phyloP scores from a whole-genome alignment of 2,888 invertebrate genomes.

The Amitus sp. region DNA sequence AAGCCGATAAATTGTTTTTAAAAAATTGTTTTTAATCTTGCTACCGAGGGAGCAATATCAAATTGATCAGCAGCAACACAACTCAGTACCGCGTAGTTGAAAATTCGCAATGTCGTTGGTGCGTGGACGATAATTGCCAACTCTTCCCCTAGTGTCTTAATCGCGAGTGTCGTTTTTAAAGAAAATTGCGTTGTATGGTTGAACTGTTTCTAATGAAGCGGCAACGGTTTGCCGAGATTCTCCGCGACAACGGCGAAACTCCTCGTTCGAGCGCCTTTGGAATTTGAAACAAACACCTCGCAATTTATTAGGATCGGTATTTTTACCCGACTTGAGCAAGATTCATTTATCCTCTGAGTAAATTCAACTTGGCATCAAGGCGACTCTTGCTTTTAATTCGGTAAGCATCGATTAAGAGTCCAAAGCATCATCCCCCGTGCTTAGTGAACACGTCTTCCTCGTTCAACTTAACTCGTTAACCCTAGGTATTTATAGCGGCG shows the following conservation, averaged over 20 bases:
- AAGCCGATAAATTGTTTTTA: too few relatives aligned
- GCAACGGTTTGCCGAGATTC: not conserved
- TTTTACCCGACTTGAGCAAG: not conserved
- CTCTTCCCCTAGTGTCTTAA: too few relatives aligned
- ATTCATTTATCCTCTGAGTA: not conserved
- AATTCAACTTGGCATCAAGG: slow-evolving; percentile 19
- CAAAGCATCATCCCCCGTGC: slow-evolving; percentile 49
- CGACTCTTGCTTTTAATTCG: slow-evolving; percentile 44
- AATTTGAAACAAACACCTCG: too few relatives aligned
- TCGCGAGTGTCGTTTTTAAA: not conserved
- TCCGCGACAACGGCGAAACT: not conserved
- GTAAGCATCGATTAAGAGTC: slow-evolving; percentile 47
- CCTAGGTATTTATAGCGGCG: slow-evolving; percentile 16
- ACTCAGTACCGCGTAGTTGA: too few relatives aligned
- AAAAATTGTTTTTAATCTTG: too few relatives aligned
- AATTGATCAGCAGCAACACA: too few relatives aligned
- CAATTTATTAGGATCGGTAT: not conserved
- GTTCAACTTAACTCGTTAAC: slow-evolving; percentile 48
- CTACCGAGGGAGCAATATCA: too few relatives aligned
- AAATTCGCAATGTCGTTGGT: too few relatives aligned
- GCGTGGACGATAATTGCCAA: too few relatives aligned
- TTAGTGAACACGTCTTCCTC: slow-evolving; percentile 56
- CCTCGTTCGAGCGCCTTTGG: too few relatives aligned
- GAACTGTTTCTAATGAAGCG: not conserved
- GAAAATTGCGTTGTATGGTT: not conserved